Evolutionary conservation across 2,888 invertebrate species (phyloP).

Genomic region (Platycheirus rosarum): DNA sequence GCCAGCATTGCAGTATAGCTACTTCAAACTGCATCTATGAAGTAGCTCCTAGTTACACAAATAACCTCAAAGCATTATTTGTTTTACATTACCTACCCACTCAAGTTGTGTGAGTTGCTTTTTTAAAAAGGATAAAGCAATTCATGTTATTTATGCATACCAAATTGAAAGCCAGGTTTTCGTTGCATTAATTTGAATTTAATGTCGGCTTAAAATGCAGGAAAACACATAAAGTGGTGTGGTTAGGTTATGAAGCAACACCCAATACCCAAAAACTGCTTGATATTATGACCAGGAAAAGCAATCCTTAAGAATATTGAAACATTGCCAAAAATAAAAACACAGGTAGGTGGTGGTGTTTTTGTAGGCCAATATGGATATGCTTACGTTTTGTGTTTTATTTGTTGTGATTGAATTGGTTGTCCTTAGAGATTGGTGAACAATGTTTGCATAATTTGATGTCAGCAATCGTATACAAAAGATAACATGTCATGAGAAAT

Average conservation of each 20-base stretch:
- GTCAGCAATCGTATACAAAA: constrained; percentile 44
- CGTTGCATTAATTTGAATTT: constrained; percentile 42
- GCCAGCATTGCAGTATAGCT: constrained; percentile 1
- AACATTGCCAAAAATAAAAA: constrained; percentile 53
- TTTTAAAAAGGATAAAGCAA: constrained; percentile 14
- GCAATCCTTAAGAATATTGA: constrained; percentile 39
- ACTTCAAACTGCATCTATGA: constrained; percentile 14
- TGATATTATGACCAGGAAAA: constrained; percentile 33
- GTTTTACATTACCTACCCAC: constrained; percentile 3
- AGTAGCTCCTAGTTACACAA: constrained; percentile 10
- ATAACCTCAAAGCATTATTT: constrained; percentile 29
- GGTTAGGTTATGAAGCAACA: constrained; percentile 26
- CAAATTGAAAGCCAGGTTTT: constrained; percentile 40
- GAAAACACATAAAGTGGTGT: constrained; percentile 32
- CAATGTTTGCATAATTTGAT: constrained; percentile 46
- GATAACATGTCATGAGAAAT: constrained; percentile 30
- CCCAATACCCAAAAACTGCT: constrained; percentile 32
- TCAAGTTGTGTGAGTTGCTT: constrained; percentile 8
- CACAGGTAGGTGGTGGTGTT: constrained; percentile 25
- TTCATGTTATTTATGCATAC: constrained; percentile 30
- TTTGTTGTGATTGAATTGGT: constrained; percentile 60
- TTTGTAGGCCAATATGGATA: constrained; percentile 44
- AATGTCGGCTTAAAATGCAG: constrained; percentile 40
- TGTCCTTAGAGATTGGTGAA: constrained; percentile 56
- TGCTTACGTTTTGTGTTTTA: constrained; percentile 46